Evolutionary conservation across 2,888 invertebrate genomes (phyloP).

Genomic region (Cabera pusaria): DNA sequence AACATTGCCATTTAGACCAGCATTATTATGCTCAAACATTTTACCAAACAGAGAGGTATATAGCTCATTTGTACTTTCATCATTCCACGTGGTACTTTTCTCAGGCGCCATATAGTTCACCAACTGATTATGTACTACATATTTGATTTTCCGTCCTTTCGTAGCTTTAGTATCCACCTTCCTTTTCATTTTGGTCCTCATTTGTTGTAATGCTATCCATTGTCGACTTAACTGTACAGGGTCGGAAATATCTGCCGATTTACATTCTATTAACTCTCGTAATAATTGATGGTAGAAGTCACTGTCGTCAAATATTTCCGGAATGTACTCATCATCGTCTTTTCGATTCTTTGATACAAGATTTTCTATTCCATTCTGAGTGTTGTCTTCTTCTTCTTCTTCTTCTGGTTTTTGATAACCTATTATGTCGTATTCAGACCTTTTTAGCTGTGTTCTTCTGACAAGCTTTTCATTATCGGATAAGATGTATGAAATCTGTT

Average conservation of each 20-base stretch:
- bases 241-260: constrained; percentile 92
- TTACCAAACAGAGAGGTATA: constrained; percentile 92
- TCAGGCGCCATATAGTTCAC: constrained; percentile 96
- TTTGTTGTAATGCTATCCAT: constrained; percentile 95
- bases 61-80: constrained; percentile 91
- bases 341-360: constrained; percentile 51
- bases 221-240: constrained; percentile 94
- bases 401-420: constrained; percentile 73
- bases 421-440: constrained; percentile 88
- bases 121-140: constrained; percentile 92
- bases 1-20: constrained; percentile 59
- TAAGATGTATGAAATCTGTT: constrained; percentile 94
- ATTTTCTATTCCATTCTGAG: constrained; percentile 44
- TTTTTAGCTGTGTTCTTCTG: constrained; percentile 90
- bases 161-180: constrained; percentile 97
- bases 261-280: constrained; percentile 95
- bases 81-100: constrained; percentile 86
- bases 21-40: constrained; percentile 74
- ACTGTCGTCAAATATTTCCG: constrained; percentile 97
- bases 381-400: constrained; percentile 37
- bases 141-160: constrained; percentile 95
- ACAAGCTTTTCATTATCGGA: constrained; percentile 90
- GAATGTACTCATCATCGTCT: constrained; percentile 85
- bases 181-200: constrained; percentile 95
- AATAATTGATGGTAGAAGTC: constrained; percentile 98